These are phyloP conservation scores for Tiliacea aurago DNA, from an alignment of 2,888 invertebrate genomes.

Conservation along the genomic window DNA sequence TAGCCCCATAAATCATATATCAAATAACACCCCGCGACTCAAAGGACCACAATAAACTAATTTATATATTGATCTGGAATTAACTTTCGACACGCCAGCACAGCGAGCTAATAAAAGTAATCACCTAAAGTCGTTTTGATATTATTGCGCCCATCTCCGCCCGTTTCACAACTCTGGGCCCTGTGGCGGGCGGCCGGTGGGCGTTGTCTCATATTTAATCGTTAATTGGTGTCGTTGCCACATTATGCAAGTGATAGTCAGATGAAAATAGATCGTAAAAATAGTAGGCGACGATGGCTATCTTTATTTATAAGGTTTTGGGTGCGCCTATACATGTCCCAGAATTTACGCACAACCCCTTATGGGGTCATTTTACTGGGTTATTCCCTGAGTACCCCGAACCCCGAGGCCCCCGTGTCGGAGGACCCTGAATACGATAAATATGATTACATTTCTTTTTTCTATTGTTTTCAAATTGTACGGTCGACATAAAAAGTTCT, in stretches of 20 bases:
- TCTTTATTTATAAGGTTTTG: constrained; percentile 38
- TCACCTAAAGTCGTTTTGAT: constrained; percentile 46
- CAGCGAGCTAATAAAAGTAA: constrained; percentile 50
- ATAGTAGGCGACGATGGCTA: constrained; percentile 47
- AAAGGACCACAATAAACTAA: constrained; percentile 19
- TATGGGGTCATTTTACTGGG: too few species aligned
- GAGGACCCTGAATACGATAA: too few species aligned
- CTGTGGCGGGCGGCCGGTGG: constrained; percentile 60
- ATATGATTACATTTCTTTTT: too few species aligned
- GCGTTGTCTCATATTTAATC: constrained; percentile 76
- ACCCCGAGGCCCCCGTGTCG: too few species aligned
- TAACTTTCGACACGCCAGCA: constrained; percentile 14
- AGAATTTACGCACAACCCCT: too few species aligned
- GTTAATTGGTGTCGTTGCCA: constrained; percentile 77
- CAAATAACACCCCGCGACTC: not conserved
- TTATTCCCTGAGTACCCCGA: too few species aligned
- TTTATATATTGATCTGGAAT: constrained; percentile 40
- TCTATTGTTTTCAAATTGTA: too few species aligned
- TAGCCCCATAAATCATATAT: constrained; percentile 7
- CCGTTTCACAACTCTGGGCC: constrained; percentile 60
- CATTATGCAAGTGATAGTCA: constrained; percentile 72
- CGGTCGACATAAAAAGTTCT: too few species aligned
- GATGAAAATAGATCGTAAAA: constrained; percentile 60
- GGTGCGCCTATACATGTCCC: too few species aligned
- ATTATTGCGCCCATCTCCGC: constrained; percentile 38